Evolutionary conservation across 2,113 vertebrate species (phyloP).

Genomic region (Dendrocopos noguchii): DNA sequence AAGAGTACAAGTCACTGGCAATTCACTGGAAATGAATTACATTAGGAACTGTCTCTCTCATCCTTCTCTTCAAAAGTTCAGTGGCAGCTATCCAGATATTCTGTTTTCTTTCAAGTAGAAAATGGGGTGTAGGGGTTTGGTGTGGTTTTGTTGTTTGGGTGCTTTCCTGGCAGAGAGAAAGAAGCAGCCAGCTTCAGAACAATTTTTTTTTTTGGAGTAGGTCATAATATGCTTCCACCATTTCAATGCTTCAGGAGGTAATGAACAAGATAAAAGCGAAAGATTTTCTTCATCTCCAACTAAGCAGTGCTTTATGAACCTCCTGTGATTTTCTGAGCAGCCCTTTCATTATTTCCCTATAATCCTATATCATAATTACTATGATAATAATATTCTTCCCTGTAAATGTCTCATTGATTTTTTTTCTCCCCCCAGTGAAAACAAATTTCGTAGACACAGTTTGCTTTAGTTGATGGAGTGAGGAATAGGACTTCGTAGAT

Average conservation of each 20-base stretch:
- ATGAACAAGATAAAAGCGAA: neutral
- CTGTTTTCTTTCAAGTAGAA: neutral
- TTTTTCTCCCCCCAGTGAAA: neutral
- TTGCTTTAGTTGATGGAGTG: neutral
- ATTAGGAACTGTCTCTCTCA: neutral
- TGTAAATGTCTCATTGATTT: neutral
- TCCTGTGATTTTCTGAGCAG: neutral
- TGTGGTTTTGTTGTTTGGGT: neutral
- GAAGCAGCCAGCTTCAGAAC: neutral
- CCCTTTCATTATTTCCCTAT: neutral
- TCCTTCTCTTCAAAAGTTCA: neutral
- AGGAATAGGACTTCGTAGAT: neutral
- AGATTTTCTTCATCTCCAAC: neutral
- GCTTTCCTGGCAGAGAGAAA: neutral
- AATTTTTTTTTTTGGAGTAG: neutral
- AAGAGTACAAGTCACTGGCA: neutral
- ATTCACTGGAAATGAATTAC: neutral
- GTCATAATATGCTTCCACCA: neutral
- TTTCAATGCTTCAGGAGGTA: neutral
- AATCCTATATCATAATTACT: neutral
- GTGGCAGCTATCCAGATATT: neutral
- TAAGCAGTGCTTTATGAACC: neutral
- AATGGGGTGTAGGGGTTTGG: fast-evolving
- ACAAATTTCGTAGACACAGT: slow-evolving; percentile 2
- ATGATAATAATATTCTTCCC: neutral